Conservation (phyloP, 1,140 invertebrate genomes). For the Carposina sasakii region DNA sequence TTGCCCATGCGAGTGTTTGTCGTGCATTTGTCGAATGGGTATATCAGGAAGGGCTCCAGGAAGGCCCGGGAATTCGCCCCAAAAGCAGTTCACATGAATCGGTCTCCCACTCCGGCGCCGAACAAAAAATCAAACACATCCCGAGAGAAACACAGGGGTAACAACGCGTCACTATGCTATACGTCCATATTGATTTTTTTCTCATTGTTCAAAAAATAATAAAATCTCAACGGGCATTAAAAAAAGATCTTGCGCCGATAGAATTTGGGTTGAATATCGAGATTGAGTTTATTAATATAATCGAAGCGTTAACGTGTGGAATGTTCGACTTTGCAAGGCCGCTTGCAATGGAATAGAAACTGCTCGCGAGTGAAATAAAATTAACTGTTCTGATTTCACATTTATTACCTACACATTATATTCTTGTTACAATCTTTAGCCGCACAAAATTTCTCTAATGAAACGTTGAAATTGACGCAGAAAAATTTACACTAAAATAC, state of each 20-base stretch:
- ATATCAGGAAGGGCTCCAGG: slow-evolving; percentile 68
- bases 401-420: slow-evolving; percentile 33
- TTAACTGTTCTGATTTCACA: slow-evolving; percentile 53
- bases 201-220: slow-evolving; percentile 69
- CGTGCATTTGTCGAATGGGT: slow-evolving; percentile 68
- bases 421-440: background rate
- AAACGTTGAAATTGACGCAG: too few species aligned
- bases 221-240: slow-evolving; percentile 51
- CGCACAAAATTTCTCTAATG: too few species aligned
- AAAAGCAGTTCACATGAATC: slow-evolving; percentile 71
- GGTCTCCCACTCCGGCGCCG: slow-evolving; percentile 64
- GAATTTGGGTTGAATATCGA: slow-evolving; percentile 67
- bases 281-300: slow-evolving; percentile 68
- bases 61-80: slow-evolving; percentile 71
- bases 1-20: slow-evolving; percentile 66
- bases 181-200: slow-evolving; percentile 69
- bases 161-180: slow-evolving; percentile 62
- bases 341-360: slow-evolving; percentile 71
- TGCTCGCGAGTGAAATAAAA: slow-evolving; percentile 63
- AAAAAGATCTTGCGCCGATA: slow-evolving; percentile 60
- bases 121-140: slow-evolving; percentile 71
- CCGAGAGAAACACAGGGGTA: slow-evolving; percentile 72
- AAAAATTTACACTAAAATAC: too few species aligned
- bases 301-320: slow-evolving; percentile 69
- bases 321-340: slow-evolving; percentile 67